Evolutionary conservation across 2,113 vertebrate genomes (phyloP), one percentile per base, ranked within the genome.

Genomic region (Rhea pennata): DNA sequence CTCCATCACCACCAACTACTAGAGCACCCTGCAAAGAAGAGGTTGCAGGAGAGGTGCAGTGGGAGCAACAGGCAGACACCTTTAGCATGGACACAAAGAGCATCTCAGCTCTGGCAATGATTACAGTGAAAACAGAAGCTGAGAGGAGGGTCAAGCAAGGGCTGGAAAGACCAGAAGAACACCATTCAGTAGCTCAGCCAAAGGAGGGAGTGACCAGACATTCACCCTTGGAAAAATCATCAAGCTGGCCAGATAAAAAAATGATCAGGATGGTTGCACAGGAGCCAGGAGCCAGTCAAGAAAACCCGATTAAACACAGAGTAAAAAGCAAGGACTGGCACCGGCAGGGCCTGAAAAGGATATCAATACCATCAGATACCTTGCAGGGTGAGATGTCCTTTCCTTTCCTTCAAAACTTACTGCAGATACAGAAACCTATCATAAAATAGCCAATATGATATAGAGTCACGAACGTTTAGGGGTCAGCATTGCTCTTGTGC

Each of bases 281-380:
- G 77, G 54, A 92, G 12, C 42, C 46, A 17, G 79, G 26, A 22
- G 62, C 31, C 29, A 66, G 3, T 5, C 82, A 93, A 5, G 97
- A 97, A 29, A 92, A 44, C 14, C 10, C 61, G 13, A 48, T 42
- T 58, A 97, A 87, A 54, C 89, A 33, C 27, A 39, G 91, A 74
- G 93, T 93, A 1, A 98, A 96, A 84, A 96, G 91, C 77, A 98
- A 98, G 86, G 93, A 97, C 59, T 98, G 98, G 98, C 97, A 98
- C 42, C 98, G 98, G 7, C 98, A 98, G 31, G 97, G 98, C 58
- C 62, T 98, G 66, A 98, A 97, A 80, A 98, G 98, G 84, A 93
- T 85, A 5, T 98, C 98, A 19, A 80, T 98, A 39, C 90, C 97
- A 39, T 94, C 97, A 12, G 97, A 97, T 8, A 75, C 88, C 69